Evolutionary conservation across 2,797 vertebrate species (phyloP).

Genomic region (Zenarchopterus dispar): DNA sequence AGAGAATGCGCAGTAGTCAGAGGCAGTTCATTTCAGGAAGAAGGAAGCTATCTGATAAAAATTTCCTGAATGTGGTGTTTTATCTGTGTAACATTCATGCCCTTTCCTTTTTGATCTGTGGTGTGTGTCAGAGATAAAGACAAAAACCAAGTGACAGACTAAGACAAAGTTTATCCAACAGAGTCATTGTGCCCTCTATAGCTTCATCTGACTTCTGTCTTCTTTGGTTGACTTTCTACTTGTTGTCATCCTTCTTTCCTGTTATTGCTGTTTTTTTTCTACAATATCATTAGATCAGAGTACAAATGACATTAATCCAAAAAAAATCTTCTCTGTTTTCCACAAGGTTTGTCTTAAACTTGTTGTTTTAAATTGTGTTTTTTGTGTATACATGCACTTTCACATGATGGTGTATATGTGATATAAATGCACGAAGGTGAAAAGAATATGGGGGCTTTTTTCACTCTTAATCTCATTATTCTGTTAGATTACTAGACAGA

Average conservation of each 20-base stretch:
- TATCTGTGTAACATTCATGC: slow-evolving; percentile 48
- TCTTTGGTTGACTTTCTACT: too few relatives aligned
- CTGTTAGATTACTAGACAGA: too few relatives aligned
- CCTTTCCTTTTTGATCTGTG: slow-evolving; percentile 37
- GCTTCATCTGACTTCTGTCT: slow-evolving; percentile 13
- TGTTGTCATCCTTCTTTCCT: too few relatives aligned
- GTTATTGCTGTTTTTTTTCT: too few relatives aligned
- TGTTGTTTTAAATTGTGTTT: too few relatives aligned
- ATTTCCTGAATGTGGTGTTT: slow-evolving; percentile 40
- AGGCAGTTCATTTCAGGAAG: slow-evolving; percentile 46
- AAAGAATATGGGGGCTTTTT: too few relatives aligned
- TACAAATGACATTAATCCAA: background rate
- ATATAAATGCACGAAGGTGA: too few relatives aligned
- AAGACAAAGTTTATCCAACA: slow-evolving; percentile 29
- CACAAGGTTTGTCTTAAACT: too few relatives aligned
- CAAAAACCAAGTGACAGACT: slow-evolving; percentile 37
- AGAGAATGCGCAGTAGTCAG: slow-evolving; percentile 11
- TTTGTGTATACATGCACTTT: too few relatives aligned
- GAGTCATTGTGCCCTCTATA: slow-evolving; percentile 11
- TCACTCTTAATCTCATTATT: too few relatives aligned
- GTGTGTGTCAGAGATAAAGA: slow-evolving; percentile 55
- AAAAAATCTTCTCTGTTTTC: too few relatives aligned
- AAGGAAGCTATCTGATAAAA: slow-evolving; percentile 47
- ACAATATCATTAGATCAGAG: background rate
- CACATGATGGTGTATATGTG: too few relatives aligned